Conservation (phyloP, 2,797 vertebrate genomes). For the Diplodus puntazzo region DNA sequence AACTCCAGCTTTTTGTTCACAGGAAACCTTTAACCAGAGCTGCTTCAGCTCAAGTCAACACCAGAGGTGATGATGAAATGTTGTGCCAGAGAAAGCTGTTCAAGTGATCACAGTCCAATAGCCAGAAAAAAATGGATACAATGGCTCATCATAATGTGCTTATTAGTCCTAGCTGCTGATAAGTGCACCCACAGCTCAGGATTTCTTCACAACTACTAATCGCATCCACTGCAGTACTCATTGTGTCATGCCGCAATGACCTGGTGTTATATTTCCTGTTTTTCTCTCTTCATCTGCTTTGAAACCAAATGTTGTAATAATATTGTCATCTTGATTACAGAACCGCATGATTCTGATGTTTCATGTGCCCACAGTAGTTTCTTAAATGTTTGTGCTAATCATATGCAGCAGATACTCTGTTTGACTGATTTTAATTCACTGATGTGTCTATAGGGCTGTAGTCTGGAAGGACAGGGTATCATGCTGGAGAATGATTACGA, state of each 20-base stretch:
- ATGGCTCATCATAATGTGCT: constrained; percentile 28
- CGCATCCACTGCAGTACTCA: constrained; percentile 56
- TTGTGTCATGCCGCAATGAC: constrained; percentile 26
- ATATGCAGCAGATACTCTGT: not conserved
- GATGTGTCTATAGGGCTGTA: constrained; percentile 86
- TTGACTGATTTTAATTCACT: constrained; percentile 29
- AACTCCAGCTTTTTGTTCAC: constrained; percentile 31
- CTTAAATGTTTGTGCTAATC: constrained; percentile 3
- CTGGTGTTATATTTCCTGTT: constrained; percentile 47
- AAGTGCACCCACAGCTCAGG: constrained; percentile 22
- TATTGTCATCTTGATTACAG: constrained; percentile 27
- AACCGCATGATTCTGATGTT: constrained; percentile 76
- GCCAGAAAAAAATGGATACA: constrained; percentile 17
- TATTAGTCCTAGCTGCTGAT: constrained; percentile 19
- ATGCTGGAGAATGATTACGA: constrained; percentile 93
- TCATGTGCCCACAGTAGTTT: constrained; percentile 5
- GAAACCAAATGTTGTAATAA: constrained; percentile 30
- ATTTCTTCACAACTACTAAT: constrained; percentile 73
- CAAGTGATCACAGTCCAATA: constrained; percentile 26
- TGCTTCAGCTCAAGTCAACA: constrained; percentile 19
- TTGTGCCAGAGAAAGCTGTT: constrained; percentile 28
- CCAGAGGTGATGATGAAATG: constrained; percentile 24
- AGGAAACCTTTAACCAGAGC: constrained; percentile 6
- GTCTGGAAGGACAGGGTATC: constrained; percentile 92
- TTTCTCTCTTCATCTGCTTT: constrained; percentile 52